These are phyloP conservation scores for Empis livida DNA, from an alignment of 2,888 invertebrate species.

Conservation along the genomic window DNA sequence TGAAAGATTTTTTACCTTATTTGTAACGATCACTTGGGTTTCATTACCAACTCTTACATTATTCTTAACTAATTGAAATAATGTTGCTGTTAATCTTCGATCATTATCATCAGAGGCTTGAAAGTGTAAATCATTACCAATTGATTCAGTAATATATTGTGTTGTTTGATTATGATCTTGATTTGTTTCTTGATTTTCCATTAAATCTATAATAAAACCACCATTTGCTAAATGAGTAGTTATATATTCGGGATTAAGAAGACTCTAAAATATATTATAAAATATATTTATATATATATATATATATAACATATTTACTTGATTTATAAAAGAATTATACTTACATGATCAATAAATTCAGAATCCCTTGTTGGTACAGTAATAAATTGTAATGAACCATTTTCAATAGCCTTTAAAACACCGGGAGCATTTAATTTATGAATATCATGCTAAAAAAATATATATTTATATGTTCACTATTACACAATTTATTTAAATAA, in stretches of 20 bases:
- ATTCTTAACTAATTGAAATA: conserved; percentile 11
- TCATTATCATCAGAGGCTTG: conserved; percentile 14
- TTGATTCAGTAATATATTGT: conserved; percentile 1
- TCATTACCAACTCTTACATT: conserved; percentile 8
- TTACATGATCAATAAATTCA: conserved; percentile 34
- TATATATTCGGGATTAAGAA: conserved; percentile 29
- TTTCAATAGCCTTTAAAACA: conserved; percentile 14
- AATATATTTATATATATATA: no score
- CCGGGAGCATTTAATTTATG: conserved; percentile 11
- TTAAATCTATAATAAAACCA: conserved; percentile 30
- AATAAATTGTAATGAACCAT: conserved; percentile 17
- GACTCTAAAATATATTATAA: conserved; percentile 26
- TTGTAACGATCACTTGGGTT: conserved; percentile 13
- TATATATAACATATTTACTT: no score
- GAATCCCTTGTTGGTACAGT: conserved; percentile 18
- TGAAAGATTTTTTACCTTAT: conserved; percentile 9
- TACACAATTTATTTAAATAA: no score
- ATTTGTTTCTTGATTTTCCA: conserved; percentile 18
- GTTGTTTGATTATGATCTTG: conserved; percentile 5
- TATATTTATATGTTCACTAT: not conserved
- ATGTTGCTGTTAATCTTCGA: conserved; percentile 8
- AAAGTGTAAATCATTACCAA: conserved; percentile 16
- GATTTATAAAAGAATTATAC: not conserved
- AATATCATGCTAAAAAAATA: conserved; percentile 12
- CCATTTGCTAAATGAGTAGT: conserved; percentile 23